A percentile compares a stretch with the other conserved stretches of the same genome.
Evolutionary conservation across 2,888 invertebrate genomes (phyloP).

Genomic region (Machimus atricapillus): DNA sequence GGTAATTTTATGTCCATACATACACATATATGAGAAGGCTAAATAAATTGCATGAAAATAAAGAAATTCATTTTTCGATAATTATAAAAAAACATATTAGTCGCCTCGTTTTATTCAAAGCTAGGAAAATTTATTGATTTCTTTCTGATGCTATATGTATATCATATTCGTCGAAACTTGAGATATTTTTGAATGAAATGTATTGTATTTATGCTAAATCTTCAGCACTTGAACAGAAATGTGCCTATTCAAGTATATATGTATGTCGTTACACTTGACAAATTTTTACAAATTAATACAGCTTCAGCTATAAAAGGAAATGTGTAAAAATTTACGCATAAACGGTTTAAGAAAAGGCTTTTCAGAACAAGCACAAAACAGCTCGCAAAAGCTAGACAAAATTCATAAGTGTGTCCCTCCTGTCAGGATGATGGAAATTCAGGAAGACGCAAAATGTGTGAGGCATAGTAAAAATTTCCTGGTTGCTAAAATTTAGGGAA

Average conservation of each 20-base stretch:
- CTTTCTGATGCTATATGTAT: neutral
- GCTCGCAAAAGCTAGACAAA: neutral
- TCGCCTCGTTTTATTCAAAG: no score
- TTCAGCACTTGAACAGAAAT: neutral
- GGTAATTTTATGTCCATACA: no score
- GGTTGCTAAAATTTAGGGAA: neutral
- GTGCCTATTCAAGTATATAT: neutral
- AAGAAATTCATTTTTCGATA: no score
- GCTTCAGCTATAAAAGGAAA: neutral
- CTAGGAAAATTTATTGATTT: neutral
- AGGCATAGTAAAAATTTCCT: neutral
- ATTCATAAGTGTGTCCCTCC: neutral
- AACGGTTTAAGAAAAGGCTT: neutral
- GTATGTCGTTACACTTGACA: neutral
- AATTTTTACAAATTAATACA: neutral
- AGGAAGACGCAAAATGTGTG: neutral
- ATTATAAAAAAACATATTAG: no score
- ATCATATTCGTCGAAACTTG: no score
- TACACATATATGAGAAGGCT: no score
- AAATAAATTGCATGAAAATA: no score
- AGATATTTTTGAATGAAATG: neutral
- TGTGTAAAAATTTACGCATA: no score
- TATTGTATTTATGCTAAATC: neutral
- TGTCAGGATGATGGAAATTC: neutral
- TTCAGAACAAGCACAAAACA: neutral